phyloP scores from a whole-genome alignment of 1,140 invertebrate genomes.

The Lithobius niger region DNA sequence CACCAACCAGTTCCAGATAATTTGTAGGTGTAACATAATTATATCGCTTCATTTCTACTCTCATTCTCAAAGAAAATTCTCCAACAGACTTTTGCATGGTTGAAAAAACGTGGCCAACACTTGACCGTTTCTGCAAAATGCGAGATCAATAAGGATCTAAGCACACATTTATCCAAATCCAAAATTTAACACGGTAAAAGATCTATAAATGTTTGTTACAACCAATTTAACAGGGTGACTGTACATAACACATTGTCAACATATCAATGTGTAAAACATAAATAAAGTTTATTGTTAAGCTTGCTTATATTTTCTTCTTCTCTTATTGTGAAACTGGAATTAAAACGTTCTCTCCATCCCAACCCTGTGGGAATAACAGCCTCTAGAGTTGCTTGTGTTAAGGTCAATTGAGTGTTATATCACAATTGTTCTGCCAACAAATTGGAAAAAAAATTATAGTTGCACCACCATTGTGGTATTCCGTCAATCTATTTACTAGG shows the following conservation, averaged over 20 bases:
- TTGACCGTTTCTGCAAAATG: constrained; percentile 42
- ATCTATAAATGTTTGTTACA: not conserved
- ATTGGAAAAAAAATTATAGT: too few relatives aligned
- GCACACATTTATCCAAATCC: not conserved
- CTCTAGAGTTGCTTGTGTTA: too few relatives aligned
- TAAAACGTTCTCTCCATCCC: too few relatives aligned
- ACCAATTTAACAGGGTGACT: not conserved
- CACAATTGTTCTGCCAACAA: too few relatives aligned
- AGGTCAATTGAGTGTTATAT: too few relatives aligned
- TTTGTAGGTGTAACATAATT: constrained; percentile 77
- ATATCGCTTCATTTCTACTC: constrained; percentile 55
- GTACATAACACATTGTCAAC: not conserved
- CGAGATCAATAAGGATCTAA: too few relatives aligned
- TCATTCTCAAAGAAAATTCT: constrained; percentile 52
- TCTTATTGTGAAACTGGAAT: too few relatives aligned
- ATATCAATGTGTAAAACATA: not conserved
- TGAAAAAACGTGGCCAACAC: constrained; percentile 49
- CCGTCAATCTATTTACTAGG: too few relatives aligned
- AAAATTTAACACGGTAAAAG: not conserved
- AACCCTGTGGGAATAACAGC: too few relatives aligned
- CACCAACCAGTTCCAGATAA: constrained; percentile 63
- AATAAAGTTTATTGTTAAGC: not conserved
- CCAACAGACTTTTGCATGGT: constrained; percentile 61
- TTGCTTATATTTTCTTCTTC: too few relatives aligned
- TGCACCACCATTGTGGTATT: too few relatives aligned